Percentiles rank a stretch among this genome's conserved stretches.
Conservation (phyloP, 1,140 invertebrate species). For the Brachionus angularis region DNA sequence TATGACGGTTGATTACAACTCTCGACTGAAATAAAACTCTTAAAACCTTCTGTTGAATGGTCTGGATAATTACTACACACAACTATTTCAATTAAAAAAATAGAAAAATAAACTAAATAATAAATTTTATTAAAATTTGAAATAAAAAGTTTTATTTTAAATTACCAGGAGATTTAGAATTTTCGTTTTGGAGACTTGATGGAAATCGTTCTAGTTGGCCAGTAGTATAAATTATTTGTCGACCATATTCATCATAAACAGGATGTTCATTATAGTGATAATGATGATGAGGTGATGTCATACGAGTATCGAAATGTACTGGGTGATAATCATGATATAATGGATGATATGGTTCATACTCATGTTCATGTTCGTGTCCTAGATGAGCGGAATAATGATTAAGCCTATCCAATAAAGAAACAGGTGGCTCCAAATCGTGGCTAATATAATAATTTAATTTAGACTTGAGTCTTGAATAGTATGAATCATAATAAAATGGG, state of each 20-base stretch:
- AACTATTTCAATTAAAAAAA: slow-evolving; percentile 7
- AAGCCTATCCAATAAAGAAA: background rate
- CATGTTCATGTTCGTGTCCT: background rate
- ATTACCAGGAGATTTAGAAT: background rate
- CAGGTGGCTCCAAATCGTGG: background rate
- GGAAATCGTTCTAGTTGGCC: slow-evolving; percentile 27
- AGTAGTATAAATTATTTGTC: background rate
- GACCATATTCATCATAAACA: slow-evolving; percentile 11
- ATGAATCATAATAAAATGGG: background rate
- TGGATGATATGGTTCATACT: background rate
- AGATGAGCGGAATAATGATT: background rate
- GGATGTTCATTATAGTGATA: slow-evolving; percentile 14
- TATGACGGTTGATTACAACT: slow-evolving; percentile 37
- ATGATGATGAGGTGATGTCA: slow-evolving; percentile 21
- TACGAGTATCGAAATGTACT: slow-evolving; percentile 19
- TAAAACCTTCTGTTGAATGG: slow-evolving; percentile 40
- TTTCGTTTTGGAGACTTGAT: background rate
- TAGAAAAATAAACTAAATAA: background rate
- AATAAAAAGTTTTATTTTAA: background rate
- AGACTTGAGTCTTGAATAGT: background rate
- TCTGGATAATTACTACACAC: slow-evolving; percentile 28
- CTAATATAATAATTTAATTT: background rate
- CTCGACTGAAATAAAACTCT: slow-evolving; percentile 40
- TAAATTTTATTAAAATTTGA: background rate
- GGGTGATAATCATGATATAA: background rate